phyloP scores from a whole-genome alignment of 2,113 vertebrate genomes.

The Ophthalmolycus amberensis region DNA sequence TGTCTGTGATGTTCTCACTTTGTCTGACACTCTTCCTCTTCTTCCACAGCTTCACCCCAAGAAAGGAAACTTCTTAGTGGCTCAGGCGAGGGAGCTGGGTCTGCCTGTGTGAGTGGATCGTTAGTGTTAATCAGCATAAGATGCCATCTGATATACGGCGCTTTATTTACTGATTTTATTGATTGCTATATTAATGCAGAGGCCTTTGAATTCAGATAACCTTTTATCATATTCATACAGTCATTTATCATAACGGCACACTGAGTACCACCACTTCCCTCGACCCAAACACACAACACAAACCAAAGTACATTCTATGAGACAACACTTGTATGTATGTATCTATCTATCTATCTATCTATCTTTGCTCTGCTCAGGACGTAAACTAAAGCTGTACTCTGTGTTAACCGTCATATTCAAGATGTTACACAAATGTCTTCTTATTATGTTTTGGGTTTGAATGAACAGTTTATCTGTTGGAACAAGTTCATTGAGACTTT shows the following conservation, averaged over 20 bases:
- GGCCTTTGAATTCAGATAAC: no score
- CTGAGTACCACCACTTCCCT: no score
- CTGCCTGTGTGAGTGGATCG: conserved; percentile 90
- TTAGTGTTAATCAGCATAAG: not conserved
- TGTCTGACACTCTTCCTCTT: not conserved
- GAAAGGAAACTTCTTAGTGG: conserved; percentile 92
- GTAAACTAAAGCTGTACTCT: not conserved
- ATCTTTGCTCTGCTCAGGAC: no score
- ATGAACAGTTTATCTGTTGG: no score
- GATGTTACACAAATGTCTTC: not conserved
- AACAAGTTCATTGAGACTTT: not conserved
- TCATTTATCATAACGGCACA: no score
- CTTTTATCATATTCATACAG: no score
- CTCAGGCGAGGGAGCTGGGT: conserved; percentile 89
- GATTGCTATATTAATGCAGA: not conserved
- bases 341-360: no score
- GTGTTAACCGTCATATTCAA: no score
- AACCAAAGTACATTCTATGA: no score
- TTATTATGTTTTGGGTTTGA: no score
- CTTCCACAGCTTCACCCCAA: conserved; percentile 81
- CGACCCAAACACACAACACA: no score
- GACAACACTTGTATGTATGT: no score
- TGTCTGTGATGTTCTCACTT: not conserved
- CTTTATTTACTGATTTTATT: not conserved
- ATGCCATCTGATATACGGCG: not conserved